These are phyloP conservation scores for Athalia cordata DNA, from an alignment of 2,888 invertebrate genomes.

Conservation along the genomic window DNA sequence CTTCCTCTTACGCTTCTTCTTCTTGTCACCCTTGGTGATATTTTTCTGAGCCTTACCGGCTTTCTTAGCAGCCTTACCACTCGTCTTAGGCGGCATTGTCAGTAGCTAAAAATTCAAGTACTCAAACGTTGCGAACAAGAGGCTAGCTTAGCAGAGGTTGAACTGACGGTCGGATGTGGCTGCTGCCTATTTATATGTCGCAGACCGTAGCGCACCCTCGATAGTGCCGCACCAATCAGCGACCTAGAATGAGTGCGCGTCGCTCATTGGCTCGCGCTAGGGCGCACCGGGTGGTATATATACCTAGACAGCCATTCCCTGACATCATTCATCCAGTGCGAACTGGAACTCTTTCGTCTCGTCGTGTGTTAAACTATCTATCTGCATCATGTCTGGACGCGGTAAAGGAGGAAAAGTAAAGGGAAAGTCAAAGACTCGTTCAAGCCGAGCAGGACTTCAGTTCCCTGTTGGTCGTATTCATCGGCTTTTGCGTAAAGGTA, in stretches of 20 bases:
- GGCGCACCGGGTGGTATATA: slow-evolving; percentile 3
- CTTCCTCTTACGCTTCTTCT: slow-evolving; percentile 71
- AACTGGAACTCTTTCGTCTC: background rate
- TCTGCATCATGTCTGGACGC: slow-evolving; percentile 58
- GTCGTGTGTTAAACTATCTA: background rate
- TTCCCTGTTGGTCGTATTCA: slow-evolving; percentile 80
- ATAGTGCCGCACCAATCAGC: slow-evolving; percentile 22
- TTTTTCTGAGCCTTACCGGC: slow-evolving; percentile 72
- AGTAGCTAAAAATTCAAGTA: background rate
- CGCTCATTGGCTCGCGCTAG: slow-evolving; percentile 29
- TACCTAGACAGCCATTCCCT: background rate
- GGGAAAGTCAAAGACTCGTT: slow-evolving; percentile 75
- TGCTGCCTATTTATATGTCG: slow-evolving; percentile 2
- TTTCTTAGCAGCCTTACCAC: slow-evolving; percentile 74
- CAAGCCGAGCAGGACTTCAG: slow-evolving; percentile 77
- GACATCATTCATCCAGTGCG: background rate
- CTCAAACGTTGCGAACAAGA: background rate
- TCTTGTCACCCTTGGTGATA: slow-evolving; percentile 70
- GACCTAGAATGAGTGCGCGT: background rate
- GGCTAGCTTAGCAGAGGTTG: background rate
- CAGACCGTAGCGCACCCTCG: background rate
- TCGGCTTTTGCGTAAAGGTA: slow-evolving; percentile 78
- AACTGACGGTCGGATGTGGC: background rate
- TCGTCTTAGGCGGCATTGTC: slow-evolving; percentile 69
- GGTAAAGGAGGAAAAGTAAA: slow-evolving; percentile 68